Percentiles rank a stretch among this genome's conserved stretches.
These are phyloP conservation scores for Megamerina dolium DNA, from an alignment of 2,888 invertebrate species.

Conservation along the genomic window DNA sequence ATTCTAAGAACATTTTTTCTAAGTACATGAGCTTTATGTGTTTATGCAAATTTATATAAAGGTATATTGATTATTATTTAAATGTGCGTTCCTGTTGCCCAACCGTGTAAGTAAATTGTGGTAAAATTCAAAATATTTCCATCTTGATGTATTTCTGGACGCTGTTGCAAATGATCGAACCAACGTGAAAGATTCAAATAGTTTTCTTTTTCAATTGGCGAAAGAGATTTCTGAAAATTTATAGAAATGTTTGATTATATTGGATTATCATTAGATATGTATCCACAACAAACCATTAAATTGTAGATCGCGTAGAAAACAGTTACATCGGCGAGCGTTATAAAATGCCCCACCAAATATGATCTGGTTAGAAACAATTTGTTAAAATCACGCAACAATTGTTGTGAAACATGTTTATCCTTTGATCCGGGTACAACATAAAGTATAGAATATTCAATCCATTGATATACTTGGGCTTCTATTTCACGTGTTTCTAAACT, in stretches of 20 bases:
- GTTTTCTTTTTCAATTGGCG: constrained; percentile 61
- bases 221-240: constrained; percentile 58
- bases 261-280: too few species aligned
- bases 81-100: constrained; percentile 47
- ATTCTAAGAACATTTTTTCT: too few species aligned
- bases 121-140: constrained; percentile 43
- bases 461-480: constrained; percentile 56
- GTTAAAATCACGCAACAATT: constrained; percentile 53
- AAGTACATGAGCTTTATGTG: too few species aligned
- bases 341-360: constrained; percentile 54
- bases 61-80: too few species aligned
- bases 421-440: constrained; percentile 43
- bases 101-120: constrained; percentile 46
- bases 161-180: constrained; percentile 71
- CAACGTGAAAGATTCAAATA: constrained; percentile 67
- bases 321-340: constrained; percentile 64
- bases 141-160: constrained; percentile 55
- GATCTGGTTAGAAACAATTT: constrained; percentile 52
- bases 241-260: too few species aligned
- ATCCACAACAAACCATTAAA: constrained; percentile 55
- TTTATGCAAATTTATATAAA: too few species aligned
- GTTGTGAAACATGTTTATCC: constrained; percentile 38
- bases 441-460: constrained; percentile 60
- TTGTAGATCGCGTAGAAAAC: constrained; percentile 62
- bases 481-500: constrained; percentile 42